Base-by-base conservation (phyloP, 92 coral and sea anemone genomes). In the Zoanthus gigantus region DNA sequence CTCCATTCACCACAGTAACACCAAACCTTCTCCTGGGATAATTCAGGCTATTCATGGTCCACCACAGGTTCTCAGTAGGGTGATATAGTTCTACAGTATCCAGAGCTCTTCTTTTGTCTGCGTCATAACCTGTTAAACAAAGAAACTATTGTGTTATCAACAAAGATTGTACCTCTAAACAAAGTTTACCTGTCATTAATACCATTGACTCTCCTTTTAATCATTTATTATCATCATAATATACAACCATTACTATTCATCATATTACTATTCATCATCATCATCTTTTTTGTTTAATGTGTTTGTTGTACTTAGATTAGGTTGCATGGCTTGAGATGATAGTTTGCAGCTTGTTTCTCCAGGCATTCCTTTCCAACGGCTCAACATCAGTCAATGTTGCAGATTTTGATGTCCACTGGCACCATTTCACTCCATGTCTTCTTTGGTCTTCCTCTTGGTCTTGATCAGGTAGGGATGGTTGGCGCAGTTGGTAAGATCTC, bases 1-100 rank as follows among this genome's bases (percentile, higher is more conserved):
- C 54, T 29, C 92, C 90, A 69, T 94, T 92, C 47, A 94, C 98
- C 72, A 88, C 91, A 9, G 98, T 90, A 32, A 92, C 85, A 3
- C 98, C 98, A 86, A 94, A 93, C 31, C 98, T 87, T 16, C 98
- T 93, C 44, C 95, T 89, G 8, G 95, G 90, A 44, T 74, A 78
- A 18, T 84, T 89, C 63, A 94, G 87, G 4, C 94, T 52, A 18
- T 84, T 76, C 23, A 86, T 68, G 29, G 74, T 75, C 76, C 79
- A 58, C 98, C 98, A 94, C 18, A 74, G 71, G 74, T 92, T 85
- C 28, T 63, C 60, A 9, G 71, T 67, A 1, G 93, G 94, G 66
- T 47, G 60, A 86, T 89, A 91, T 32, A 94, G 78, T 84, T 94
- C 97, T 5, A 90, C 97, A 12, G 93, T 92, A 52, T 84, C 80